phyloP scores from a whole-genome alignment of 2,113 vertebrate species.

The Dermatemys mawii region DNA sequence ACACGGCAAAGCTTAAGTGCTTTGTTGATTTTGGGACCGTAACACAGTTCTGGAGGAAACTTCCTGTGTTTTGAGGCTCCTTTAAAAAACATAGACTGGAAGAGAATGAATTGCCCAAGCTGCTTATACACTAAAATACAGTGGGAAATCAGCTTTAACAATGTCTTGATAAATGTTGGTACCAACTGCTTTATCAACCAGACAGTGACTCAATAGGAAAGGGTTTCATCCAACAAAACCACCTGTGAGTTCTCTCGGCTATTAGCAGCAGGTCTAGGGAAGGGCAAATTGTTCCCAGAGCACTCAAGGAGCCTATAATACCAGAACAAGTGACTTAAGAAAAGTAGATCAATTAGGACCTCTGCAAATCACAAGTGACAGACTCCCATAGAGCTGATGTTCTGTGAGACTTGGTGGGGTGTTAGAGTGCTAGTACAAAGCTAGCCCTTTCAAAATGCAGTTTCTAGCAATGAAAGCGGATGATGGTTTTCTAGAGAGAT shows the following conservation, averaged over 20 bases:
- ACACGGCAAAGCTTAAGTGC: not conserved
- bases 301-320: not conserved
- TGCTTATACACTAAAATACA: not conserved
- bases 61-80: not conserved
- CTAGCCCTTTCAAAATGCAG: not conserved
- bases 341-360: not conserved
- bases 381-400: not conserved
- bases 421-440: not conserved
- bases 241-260: not conserved
- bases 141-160: not conserved
- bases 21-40: not conserved
- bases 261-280: not conserved
- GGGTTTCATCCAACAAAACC: not conserved
- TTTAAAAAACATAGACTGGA: not conserved
- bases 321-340: not conserved
- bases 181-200: not conserved
- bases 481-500: not conserved
- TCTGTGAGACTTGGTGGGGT: accelerated
- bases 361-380: not conserved
- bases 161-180: not conserved
- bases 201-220: not conserved
- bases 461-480: not conserved
- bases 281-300: not conserved
- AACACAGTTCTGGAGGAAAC: not conserved
- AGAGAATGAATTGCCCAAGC: not conserved